Evolutionary conservation across 2,888 invertebrate species (phyloP).

Genomic region (Nasonovia ribisnigri): DNA sequence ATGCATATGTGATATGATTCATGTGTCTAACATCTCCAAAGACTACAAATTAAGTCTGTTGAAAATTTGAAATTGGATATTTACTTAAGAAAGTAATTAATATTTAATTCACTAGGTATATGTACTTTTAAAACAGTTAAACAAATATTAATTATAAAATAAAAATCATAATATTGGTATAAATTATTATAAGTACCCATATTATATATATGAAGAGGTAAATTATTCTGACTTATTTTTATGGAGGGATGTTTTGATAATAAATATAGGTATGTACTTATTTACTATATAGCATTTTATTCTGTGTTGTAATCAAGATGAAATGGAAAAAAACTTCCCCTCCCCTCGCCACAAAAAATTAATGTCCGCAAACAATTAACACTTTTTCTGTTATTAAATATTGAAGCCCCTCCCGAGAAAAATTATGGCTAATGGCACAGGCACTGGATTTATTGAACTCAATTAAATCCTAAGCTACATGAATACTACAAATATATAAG

Average conservation of each 20-base stretch:
- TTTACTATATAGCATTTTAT: not conserved
- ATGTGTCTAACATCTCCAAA: not conserved
- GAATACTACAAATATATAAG: not conserved
- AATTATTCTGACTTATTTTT: too few species aligned
- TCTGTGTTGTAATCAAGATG: not conserved
- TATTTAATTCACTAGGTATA: too few species aligned
- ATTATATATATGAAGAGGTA: too few species aligned
- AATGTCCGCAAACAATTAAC: not conserved
- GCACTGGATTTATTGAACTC: not conserved
- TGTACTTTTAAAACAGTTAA: too few species aligned
- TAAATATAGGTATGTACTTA: too few species aligned
- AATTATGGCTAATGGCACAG: not conserved
- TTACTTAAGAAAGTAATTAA: not conserved
- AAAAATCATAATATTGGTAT: too few species aligned
- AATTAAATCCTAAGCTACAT: not conserved
- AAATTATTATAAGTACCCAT: too few species aligned
- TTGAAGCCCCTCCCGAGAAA: not conserved
- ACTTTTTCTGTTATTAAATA: not conserved
- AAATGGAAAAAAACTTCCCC: not conserved
- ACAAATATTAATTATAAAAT: too few species aligned
- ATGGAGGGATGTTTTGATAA: too few species aligned
- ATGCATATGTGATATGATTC: too few species aligned
- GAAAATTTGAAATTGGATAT: not conserved
- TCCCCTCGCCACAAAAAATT: not conserved
- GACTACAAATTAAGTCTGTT: not conserved